These are phyloP conservation scores for Copsychus sechellarum DNA, from an alignment of 2,113 vertebrate species.

Conservation along the genomic window DNA sequence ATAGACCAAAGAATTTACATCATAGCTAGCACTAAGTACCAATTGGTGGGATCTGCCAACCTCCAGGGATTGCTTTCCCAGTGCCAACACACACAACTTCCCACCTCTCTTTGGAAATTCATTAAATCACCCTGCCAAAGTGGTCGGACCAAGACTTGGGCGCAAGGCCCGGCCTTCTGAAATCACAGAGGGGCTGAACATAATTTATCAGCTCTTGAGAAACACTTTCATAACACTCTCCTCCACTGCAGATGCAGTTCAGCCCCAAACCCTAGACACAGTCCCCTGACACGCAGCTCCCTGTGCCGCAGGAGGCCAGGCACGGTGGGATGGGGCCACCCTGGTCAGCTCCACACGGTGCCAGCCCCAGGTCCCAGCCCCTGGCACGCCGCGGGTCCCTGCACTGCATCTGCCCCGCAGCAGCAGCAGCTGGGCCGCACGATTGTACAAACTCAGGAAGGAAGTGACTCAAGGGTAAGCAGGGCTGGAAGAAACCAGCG, in stretches of 20 bases:
- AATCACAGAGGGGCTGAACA: background rate
- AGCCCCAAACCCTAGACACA: background rate
- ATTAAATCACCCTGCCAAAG: background rate
- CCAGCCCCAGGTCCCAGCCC: background rate
- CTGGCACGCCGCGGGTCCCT: background rate
- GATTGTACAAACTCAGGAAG: conserved; percentile 69
- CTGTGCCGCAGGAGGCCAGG: rapidly evolving
- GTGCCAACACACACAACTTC: conserved; percentile 2
- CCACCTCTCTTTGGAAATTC: background rate
- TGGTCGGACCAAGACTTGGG: background rate
- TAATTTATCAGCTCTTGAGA: conserved; percentile 6
- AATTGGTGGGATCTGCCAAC: background rate
- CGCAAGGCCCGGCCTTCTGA: background rate
- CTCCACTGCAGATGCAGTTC: background rate
- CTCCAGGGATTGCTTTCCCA: background rate
- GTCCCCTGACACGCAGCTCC: background rate
- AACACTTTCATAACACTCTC: background rate
- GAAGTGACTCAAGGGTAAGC: conserved; percentile 70
- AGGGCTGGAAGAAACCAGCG: conserved; percentile 49
- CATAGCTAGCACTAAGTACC: background rate
- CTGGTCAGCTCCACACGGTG: rapidly evolving
- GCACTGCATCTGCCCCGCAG: background rate
- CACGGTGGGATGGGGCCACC: background rate
- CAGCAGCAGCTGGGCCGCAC: conserved; percentile 46
- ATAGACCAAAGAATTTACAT: conserved; percentile 47